Percentiles rank a stretch among this genome's conserved stretches.
phyloP scores from a whole-genome alignment of 2,113 vertebrate species.

The Gallinago undulata region DNA sequence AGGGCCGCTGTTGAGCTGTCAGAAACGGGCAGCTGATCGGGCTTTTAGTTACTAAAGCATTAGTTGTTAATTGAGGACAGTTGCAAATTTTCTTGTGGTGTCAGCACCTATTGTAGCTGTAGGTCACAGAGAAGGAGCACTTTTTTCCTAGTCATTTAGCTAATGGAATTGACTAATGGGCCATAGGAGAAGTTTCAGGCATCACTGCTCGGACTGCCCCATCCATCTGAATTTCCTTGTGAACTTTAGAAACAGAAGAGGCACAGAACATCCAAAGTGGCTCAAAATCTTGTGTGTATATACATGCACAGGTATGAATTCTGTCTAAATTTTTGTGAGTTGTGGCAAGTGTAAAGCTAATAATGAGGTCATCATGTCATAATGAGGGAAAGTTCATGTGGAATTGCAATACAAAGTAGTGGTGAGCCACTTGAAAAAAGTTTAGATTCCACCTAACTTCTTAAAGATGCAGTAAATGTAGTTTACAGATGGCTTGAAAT shows the following conservation, averaged over 20 bases:
- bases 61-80: constrained; percentile 22
- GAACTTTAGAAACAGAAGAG: background rate
- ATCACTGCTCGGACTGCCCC: background rate
- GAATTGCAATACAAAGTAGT: background rate
- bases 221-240: background rate
- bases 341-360: background rate
- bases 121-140: background rate
- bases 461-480: background rate
- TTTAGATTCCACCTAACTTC: background rate
- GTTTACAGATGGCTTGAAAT: background rate
- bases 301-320: background rate
- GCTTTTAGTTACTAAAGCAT: constrained; percentile 33
- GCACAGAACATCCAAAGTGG: background rate
- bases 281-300: background rate
- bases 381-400: background rate
- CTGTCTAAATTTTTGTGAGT: background rate
- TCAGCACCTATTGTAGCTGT: constrained; percentile 7
- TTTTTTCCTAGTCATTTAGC: constrained; percentile 12
- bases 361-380: background rate
- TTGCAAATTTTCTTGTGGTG: constrained; percentile 30
- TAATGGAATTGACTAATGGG: constrained; percentile 56
- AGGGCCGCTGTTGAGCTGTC: background rate
- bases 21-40: background rate
- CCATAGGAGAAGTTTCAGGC: background rate
- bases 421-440: background rate